Evolutionary conservation across 1,140 invertebrate genomes (phyloP), one percentile per base, ranked within the genome.

Genomic region (Drosophila nigromelanica): DNA sequence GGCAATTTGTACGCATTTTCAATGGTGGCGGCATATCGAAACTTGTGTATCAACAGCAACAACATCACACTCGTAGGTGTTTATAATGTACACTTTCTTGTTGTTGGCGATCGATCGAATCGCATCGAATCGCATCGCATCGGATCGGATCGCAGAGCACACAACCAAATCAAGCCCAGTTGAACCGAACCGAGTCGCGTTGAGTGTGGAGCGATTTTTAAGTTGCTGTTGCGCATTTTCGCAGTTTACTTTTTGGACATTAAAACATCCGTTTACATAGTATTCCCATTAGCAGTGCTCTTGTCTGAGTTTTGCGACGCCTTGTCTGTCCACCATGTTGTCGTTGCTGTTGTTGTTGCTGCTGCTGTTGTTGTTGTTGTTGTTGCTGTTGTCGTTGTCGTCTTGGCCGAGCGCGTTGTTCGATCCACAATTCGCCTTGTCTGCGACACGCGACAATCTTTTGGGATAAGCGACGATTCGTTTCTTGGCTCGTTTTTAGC

Each of bases 231-330:
- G 76, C 56, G 61, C 62, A 71, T 89, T 83, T 89, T 89, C 73
- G 85, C 85, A 89, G 85, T 89, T 89, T 89, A 89, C 83, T 89
- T 89, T 89, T 89, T 89, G 83, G 83, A 89, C 86, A 89, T 89
- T 89, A 89, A 89, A 89, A 89, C 85, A 89, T 89, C 85, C 85
- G 85, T 89, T 89, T 89, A 89, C 85, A 89, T 85, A 89, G 76
- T 89, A 89, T 89, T 89, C 85, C 85, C 85, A 89, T 89, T 89
- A 89, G 85, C 85, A 80, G 80, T 76, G 76, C 86, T 78, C 78
- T 83, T 81, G 80, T 81, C 78, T 89, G 54, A 58, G 39, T 58
- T 58, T 58, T 58, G 55, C 55, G 54, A 66, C 68, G 68, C 47
- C 55, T 54, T 75, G 72, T 71, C 67, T 60, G 62, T 80, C 78